phyloP scores from a whole-genome alignment of 2,113 vertebrate species.

The Psittacara wagleri region DNA sequence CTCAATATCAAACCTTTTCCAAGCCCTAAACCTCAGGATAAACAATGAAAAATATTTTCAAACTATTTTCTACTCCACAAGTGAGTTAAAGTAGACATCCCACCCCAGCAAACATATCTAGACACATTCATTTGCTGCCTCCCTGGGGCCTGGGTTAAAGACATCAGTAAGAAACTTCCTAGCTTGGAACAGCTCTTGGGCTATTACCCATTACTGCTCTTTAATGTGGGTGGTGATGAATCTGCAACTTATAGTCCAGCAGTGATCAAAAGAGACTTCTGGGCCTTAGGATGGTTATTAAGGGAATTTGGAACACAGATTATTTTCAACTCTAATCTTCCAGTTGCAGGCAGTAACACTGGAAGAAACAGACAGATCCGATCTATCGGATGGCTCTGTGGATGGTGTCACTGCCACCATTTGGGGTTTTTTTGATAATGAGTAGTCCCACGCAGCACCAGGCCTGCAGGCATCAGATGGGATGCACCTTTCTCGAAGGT shows the following conservation, averaged over 20 bases:
- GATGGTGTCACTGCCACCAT: background rate
- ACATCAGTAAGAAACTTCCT: background rate
- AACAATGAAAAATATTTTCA: background rate
- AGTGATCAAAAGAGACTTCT: background rate
- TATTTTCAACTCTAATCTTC: background rate
- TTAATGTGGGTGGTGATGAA: background rate
- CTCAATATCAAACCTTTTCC: background rate
- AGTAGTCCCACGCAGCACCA: background rate
- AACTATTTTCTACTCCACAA: background rate
- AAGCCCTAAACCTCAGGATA: background rate
- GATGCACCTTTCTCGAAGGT: background rate
- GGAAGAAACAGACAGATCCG: background rate
- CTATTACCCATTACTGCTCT: background rate
- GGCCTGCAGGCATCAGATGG: background rate
- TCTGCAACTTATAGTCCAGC: background rate
- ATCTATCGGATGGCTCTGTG: background rate
- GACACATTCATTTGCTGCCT: background rate
- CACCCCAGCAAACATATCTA: background rate
- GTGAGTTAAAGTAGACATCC: background rate
- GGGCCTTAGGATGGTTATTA: background rate
- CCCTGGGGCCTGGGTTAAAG: background rate
- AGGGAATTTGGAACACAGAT: background rate
- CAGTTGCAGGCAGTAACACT: fast-evolving
- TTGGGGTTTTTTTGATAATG: background rate
- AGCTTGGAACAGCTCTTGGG: background rate